These are phyloP conservation scores for Augiades crinisus DNA, from an alignment of 2,888 invertebrate genomes.

Conservation along the genomic window DNA sequence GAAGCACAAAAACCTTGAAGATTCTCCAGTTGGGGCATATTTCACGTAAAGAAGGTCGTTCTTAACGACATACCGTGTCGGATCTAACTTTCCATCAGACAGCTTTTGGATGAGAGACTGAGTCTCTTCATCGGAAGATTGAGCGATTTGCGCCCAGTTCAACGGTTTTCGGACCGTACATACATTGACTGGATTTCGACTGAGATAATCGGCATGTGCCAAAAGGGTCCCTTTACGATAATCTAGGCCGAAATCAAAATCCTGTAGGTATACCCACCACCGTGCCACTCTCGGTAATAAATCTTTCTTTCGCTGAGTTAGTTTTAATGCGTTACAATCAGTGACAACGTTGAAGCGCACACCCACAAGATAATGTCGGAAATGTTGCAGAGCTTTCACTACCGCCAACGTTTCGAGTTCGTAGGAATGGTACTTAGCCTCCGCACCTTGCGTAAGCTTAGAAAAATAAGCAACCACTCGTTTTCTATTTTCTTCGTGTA, in stretches of 20 bases:
- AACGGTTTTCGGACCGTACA: background rate
- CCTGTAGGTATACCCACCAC: conserved; percentile 41
- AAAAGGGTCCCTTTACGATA: background rate
- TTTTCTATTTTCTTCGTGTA: background rate
- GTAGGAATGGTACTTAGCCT: conserved; percentile 28
- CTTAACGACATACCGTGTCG: background rate
- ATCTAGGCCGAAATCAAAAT: conserved; percentile 19
- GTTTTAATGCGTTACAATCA: conserved; percentile 41
- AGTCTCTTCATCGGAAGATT: conserved; percentile 9
- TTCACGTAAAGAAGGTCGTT: background rate
- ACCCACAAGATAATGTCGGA: conserved; percentile 30
- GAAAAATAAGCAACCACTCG: conserved; percentile 9
- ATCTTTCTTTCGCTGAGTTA: conserved; percentile 38
- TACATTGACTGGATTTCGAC: background rate
- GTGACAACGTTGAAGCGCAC: conserved; percentile 30
- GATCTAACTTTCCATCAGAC: background rate
- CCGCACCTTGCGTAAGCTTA: conserved; percentile 28
- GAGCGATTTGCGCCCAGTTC: conserved; percentile 30
- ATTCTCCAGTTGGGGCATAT: background rate
- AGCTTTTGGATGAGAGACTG: background rate
- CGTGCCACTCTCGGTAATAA: conserved; percentile 39
- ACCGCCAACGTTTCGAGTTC: conserved; percentile 31
- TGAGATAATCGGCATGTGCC: conserved; percentile 15
- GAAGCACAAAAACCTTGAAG: background rate
- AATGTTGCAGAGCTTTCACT: conserved; percentile 30